Percentiles rank a stretch among this genome's conserved stretches.
These are phyloP conservation scores for Propithecus deckenii DNA, from an alignment of 2,797 vertebrate species.

Conservation along the genomic window DNA sequence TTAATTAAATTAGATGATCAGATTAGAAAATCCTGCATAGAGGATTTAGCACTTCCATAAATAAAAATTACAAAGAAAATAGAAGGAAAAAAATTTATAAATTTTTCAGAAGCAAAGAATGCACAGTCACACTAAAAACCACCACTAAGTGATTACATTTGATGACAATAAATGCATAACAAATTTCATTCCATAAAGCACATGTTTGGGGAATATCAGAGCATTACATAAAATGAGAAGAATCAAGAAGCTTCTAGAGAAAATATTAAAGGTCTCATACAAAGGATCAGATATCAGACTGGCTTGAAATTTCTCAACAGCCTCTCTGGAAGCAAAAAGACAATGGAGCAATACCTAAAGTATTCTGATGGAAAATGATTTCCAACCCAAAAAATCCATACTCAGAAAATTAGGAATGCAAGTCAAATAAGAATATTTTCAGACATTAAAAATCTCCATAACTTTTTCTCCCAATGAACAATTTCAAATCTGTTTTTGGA, in stretches of 20 bases:
- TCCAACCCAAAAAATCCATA: not conserved
- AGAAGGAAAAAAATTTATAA: not conserved
- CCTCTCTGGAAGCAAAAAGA: not conserved
- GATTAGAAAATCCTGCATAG: not conserved
- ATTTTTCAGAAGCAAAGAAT: not conserved
- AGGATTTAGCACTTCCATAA: not conserved
- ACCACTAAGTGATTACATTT: not conserved
- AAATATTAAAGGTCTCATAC: not conserved
- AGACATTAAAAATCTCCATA: not conserved
- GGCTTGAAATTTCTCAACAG: not conserved
- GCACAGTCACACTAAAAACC: not conserved
- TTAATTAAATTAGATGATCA: not conserved
- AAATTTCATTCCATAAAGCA: not conserved
- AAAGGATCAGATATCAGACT: not conserved
- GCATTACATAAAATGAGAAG: not conserved
- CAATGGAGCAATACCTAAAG: not conserved
- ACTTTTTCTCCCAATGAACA: not conserved
- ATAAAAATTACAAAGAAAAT: not conserved
- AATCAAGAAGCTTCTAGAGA: not conserved
- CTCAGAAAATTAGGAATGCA: not conserved
- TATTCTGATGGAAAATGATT: not conserved
- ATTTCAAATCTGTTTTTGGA: not conserved
- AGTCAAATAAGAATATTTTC: not conserved
- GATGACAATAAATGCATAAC: not conserved
- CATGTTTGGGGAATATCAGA: not conserved